These are phyloP conservation scores for Gila robusta DNA, from an alignment of 2,797 vertebrate genomes.

Conservation along the genomic window DNA sequence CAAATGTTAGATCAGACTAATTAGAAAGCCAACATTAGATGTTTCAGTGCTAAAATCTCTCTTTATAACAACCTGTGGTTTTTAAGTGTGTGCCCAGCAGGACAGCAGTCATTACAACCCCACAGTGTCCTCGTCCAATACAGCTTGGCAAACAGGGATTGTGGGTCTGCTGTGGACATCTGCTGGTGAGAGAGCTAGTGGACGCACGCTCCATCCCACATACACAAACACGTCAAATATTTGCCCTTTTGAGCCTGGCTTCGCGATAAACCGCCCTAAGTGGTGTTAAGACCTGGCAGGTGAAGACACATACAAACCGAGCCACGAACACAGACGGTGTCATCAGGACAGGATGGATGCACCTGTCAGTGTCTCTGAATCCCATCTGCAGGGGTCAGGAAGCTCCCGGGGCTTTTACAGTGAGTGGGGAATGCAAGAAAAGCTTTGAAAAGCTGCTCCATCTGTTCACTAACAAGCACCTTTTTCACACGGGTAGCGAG, in stretches of 20 bases:
- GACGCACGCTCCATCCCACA: neutral
- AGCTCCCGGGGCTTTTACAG: neutral
- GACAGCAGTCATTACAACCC: neutral
- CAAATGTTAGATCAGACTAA: neutral
- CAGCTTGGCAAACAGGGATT: constrained; percentile 1
- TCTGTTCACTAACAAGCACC: constrained; percentile 31
- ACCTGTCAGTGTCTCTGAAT: neutral
- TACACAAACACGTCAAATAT: constrained; percentile 1
- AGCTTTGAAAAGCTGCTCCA: neutral
- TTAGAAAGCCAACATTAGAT: neutral
- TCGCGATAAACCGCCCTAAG: constrained; percentile 19
- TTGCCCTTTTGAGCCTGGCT: constrained; percentile 7
- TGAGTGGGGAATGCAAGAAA: neutral
- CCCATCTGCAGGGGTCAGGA: constrained; percentile 24
- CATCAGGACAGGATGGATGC: neutral
- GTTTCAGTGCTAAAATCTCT: neutral
- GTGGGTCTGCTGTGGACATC: constrained; percentile 3
- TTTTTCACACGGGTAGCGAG: neutral
- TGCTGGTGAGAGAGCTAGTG: neutral
- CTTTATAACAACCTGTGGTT: neutral
- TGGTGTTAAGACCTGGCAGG: neutral
- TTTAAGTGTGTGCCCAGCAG: neutral
- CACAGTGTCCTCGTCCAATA: neutral
- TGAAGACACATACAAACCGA: neutral
- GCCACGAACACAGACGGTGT: neutral